Evolutionary conservation across 2,888 invertebrate species (phyloP).

Genomic region (Philonicus albiceps): DNA sequence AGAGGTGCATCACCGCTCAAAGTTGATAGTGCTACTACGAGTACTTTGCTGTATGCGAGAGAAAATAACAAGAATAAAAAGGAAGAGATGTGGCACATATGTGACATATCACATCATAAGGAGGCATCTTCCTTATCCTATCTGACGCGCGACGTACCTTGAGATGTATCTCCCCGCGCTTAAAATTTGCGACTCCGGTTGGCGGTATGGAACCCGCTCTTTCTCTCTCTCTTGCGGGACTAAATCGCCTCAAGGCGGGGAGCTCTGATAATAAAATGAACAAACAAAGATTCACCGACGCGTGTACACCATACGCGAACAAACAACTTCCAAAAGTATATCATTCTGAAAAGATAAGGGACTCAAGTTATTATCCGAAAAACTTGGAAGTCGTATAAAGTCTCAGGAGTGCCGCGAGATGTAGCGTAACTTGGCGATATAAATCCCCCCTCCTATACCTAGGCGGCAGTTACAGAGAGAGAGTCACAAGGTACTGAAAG

Average conservation of each 20-base stretch:
- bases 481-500: neutral
- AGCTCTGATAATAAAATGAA: constrained; percentile 4
- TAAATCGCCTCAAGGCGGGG: constrained; percentile 5
- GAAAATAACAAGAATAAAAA: neutral
- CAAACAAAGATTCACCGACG: constrained; percentile 6
- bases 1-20: neutral
- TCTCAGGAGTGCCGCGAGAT: neutral
- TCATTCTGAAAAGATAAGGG: constrained; percentile 18
- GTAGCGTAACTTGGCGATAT: neutral
- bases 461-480: neutral
- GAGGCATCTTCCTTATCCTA: neutral
- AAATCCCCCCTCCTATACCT: neutral
- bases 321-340: constrained; percentile 39
- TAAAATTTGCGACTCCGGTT: neutral
- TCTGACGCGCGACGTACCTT: neutral
- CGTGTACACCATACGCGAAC: neutral
- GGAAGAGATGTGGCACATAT: neutral
- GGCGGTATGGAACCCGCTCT: neutral
- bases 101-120: neutral
- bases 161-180: neutral
- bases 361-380: constrained; percentile 22
- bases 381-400: constrained; percentile 27
- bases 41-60: neutral
- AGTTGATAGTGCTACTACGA: neutral
- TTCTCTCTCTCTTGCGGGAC: neutral